Percentiles rank a stretch among this genome's conserved stretches.
Conservation (phyloP, 2,797 vertebrate species). For the Tapirus indicus region DNA sequence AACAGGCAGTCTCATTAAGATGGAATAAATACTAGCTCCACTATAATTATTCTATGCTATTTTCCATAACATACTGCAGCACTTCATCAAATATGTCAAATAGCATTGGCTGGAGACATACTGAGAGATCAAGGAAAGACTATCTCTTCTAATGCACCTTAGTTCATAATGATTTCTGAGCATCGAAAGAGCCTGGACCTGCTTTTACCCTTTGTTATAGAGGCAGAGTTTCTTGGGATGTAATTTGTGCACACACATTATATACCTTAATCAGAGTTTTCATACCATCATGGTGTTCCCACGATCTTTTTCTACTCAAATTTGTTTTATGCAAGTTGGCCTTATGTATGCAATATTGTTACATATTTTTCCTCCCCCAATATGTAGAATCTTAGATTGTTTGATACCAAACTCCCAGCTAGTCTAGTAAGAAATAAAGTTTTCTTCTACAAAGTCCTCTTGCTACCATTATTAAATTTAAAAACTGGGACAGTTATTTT, state of each 20-base stretch:
- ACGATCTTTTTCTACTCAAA: constrained; percentile 18
- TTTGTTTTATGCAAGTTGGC: neutral
- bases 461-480: constrained; percentile 35
- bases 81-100: constrained; percentile 9
- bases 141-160: neutral
- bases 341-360: neutral
- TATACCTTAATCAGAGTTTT: neutral
- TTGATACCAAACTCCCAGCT: neutral
- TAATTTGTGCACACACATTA: neutral
- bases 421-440: neutral
- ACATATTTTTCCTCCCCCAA: neutral
- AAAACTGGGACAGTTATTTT: constrained; percentile 45
- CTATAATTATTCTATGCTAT: constrained; percentile 30
- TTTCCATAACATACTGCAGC: neutral
- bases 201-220: neutral
- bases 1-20: constrained; percentile 51
- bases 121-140: neutral
- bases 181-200: neutral
- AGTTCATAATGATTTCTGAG: neutral
- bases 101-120: neutral
- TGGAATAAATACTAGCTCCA: neutral
- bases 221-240: neutral
- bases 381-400: neutral
- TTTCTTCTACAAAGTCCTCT: neutral
- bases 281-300: neutral